Conservation (phyloP, 2,797 vertebrate species). For the Aplochiton taeniatus region DNA sequence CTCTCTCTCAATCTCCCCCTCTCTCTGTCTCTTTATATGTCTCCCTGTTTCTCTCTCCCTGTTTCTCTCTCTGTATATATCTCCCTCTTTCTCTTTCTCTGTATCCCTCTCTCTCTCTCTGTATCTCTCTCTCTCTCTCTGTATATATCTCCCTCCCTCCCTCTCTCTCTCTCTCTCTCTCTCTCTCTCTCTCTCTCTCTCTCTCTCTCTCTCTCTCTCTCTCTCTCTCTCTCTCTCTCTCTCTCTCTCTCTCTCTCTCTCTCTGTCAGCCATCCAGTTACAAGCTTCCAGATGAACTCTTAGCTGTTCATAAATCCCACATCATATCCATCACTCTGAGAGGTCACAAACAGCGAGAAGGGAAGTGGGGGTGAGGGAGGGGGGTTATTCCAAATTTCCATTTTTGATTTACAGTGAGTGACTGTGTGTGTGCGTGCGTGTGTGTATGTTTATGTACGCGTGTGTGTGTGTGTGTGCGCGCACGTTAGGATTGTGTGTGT, state of each 20-base stretch:
- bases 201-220: no score
- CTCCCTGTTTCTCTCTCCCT: no score
- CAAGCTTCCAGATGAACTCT: slow-evolving; percentile 17
- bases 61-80: no score
- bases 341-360: slow-evolving; percentile 10
- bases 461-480: no score
- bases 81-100: no score
- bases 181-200: no score
- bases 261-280: not conserved
- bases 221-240: not conserved
- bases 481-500: no score
- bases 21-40: no score
- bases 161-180: not conserved
- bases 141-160: not conserved
- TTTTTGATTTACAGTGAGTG: slow-evolving; percentile 25
- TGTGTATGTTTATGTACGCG: no score
- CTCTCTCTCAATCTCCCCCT: no score
- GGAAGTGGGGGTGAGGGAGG: slow-evolving; percentile 23
- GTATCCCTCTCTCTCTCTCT: not conserved
- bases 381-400: slow-evolving; percentile 7
- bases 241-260: not conserved
- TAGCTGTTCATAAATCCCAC: slow-evolving; percentile 20
- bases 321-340: slow-evolving; percentile 30
- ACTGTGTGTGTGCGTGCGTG: no score
- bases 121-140: no score